These are phyloP conservation scores for Chondrilla cf. caribensis DNA, from an alignment of 37 sponge, comb jelly and placozoan genomes.

Conservation along the genomic window DNA sequence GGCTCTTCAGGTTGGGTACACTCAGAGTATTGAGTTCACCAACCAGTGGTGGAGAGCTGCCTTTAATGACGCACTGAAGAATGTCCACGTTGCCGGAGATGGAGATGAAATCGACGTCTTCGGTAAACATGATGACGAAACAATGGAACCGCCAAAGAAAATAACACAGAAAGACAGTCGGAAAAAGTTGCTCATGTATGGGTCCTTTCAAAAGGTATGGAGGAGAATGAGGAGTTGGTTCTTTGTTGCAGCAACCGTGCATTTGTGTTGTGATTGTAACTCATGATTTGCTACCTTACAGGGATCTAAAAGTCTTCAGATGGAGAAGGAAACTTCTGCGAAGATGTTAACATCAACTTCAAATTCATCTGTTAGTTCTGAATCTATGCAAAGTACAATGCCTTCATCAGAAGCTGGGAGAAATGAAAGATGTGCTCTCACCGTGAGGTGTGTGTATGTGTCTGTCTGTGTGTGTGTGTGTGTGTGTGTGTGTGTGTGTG, in stretches of 20 bases:
- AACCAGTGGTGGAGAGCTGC: slow-evolving; percentile 54
- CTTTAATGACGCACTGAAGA: slow-evolving; percentile 46
- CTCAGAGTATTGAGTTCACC: slow-evolving; percentile 36
- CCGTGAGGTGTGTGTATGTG: background rate
- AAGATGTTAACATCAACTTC: background rate
- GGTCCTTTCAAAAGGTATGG: no score
- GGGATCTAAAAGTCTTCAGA: no score
- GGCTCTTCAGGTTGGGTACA: slow-evolving; percentile 53
- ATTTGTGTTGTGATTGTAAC: background rate
- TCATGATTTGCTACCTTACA: no score
- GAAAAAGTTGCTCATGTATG: no score
- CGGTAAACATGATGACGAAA: no score
- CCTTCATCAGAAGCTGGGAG: no score
- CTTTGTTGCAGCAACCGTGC: background rate
- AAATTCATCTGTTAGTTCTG: background rate
- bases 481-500: background rate
- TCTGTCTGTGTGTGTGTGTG: slow-evolving; percentile 11
- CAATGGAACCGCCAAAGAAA: no score
- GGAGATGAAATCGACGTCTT: no score
- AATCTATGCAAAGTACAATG: no score
- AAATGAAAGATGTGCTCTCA: background rate
- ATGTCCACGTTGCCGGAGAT: slow-evolving; percentile 1
- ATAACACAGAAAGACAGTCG: no score
- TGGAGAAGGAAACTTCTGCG: no score
- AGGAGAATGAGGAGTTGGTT: background rate